These are phyloP conservation scores for Nezara viridula DNA, from an alignment of 2,888 invertebrate genomes.

Conservation along the genomic window DNA sequence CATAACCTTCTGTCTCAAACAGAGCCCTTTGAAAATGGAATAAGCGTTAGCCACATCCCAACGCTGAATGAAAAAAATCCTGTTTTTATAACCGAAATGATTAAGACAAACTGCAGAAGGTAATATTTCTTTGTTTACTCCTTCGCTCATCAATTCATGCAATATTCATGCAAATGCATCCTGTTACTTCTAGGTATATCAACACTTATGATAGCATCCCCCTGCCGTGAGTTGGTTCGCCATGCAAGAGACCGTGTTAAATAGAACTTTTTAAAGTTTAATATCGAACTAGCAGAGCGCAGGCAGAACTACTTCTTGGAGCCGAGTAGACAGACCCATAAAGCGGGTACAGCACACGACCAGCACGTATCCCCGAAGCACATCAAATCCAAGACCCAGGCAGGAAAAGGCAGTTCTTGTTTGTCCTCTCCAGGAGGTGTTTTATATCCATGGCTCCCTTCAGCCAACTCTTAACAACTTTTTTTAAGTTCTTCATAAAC, in stretches of 20 bases:
- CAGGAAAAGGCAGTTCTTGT: constrained; percentile 23
- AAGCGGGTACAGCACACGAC: not conserved
- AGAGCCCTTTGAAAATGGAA: no score
- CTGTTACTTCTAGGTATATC: no score
- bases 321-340: not conserved
- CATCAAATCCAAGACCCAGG: not conserved
- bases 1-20: no score
- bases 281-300: not conserved
- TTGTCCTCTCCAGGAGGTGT: not conserved
- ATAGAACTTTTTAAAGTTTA: not conserved
- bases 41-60: no score
- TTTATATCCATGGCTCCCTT: not conserved
- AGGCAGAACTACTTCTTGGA: not conserved
- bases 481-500: constrained; percentile 43
- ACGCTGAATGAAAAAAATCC: no score
- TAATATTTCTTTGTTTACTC: no score
- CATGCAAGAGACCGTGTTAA: not conserved
- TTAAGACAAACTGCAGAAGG: no score
- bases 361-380: not conserved
- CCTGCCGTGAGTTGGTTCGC: not conserved
- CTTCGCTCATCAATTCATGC: no score
- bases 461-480: not conserved
- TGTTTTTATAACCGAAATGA: no score
- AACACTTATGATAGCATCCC: no score
- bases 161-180: no score